Conservation (phyloP, 2,113 vertebrate species). For the Strigops habroptila region DNA sequence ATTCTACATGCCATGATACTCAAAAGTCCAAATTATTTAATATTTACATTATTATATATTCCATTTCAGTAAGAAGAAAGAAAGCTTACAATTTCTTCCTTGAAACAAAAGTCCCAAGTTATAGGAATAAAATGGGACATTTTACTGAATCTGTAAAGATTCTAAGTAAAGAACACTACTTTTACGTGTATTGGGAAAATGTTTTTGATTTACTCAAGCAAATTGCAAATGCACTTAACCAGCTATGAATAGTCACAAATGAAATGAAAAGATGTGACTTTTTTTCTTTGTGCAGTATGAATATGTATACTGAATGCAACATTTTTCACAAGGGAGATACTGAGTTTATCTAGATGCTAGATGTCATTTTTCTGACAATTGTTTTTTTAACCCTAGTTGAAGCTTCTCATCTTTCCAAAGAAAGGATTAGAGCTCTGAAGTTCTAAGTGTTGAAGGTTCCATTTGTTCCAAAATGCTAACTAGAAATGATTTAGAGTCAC, state of each 20-base stretch:
- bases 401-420: neutral
- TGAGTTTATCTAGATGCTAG: neutral
- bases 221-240: neutral
- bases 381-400: neutral
- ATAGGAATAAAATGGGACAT: neutral
- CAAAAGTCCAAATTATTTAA: neutral
- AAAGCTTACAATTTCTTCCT: neutral
- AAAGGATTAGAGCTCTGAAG: neutral
- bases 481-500: neutral
- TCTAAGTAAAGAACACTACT: neutral
- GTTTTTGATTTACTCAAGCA: neutral
- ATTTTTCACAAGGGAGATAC: neutral
- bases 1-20: neutral
- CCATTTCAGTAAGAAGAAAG: neutral
- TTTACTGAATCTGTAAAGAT: neutral
- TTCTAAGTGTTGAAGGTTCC: neutral
- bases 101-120: neutral
- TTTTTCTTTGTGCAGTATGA: neutral
- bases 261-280: neutral
- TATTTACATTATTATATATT: neutral
- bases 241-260: neutral
- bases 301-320: neutral
- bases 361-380: neutral
- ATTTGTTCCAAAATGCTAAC: slow-evolving; percentile 2
- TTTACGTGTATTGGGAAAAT: neutral